phyloP scores from a whole-genome alignment of 2,797 vertebrate genomes.

The Pipistrellus pipistrellus region DNA sequence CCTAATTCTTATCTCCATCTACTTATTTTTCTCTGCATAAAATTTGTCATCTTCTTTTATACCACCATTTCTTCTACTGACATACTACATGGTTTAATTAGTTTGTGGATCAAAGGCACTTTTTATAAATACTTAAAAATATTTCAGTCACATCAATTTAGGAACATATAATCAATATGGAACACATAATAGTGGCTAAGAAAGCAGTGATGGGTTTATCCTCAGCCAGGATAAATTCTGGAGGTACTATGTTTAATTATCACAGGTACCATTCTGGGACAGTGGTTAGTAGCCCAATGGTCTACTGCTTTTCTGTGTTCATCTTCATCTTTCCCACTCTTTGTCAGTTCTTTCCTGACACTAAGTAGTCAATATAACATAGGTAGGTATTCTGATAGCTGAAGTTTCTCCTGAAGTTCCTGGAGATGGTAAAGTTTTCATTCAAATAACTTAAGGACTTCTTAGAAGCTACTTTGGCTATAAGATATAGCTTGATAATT shows the following conservation, averaged over 20 bases:
- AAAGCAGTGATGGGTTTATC: neutral
- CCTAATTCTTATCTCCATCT: neutral
- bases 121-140: neutral
- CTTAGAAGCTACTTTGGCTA: conserved; percentile 68
- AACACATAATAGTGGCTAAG: neutral
- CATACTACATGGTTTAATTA: conserved; percentile 1
- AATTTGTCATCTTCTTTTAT: neutral
- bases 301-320: neutral
- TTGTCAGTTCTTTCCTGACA: conserved; percentile 2
- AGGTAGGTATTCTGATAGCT: conserved; percentile 32
- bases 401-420: conserved; percentile 66
- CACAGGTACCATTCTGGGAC: neutral
- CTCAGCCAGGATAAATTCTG: neutral
- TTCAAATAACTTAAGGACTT: conserved; percentile 77
- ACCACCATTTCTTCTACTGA: neutral
- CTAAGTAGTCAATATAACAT: conserved; percentile 29
- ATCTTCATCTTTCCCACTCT: neutral
- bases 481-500: conserved; percentile 76
- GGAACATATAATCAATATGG: too few relatives aligned
- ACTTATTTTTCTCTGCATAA: neutral
- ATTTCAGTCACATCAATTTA: neutral
- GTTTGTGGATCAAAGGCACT: neutral
- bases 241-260: neutral
- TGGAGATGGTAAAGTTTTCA: conserved; percentile 70
- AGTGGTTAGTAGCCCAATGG: neutral